Base-by-base conservation (phyloP, 2,797 vertebrate species). In the Netta rufina region DNA sequence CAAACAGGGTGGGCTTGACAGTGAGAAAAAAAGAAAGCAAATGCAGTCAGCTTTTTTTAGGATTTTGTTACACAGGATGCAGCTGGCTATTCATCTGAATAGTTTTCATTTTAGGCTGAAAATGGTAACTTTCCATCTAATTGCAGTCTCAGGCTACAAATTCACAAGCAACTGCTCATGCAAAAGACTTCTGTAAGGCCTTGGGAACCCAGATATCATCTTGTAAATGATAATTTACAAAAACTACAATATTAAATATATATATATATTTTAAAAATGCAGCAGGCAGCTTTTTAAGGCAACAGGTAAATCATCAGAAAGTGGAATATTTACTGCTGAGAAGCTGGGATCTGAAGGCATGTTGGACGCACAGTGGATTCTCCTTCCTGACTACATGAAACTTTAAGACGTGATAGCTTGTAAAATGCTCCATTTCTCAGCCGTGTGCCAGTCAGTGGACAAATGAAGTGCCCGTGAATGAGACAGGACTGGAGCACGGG, bases 41-140 rank as follows among this genome's bases (percentile, higher is more conserved):
- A 74, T 73, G 61, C 53, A 79, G 85, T 89, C 65, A 87, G 60
- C 57, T 80, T 95, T 91, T 86, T 39, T 73, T 66, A 84, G 60
- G 56, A 56, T 90, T 93, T 95, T 87, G 54, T 94, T 96, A 65
- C 62, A 64, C 13, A 58, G 82, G 66, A 90, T 96, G 80, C 92
- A 95, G 76, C 92, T 96, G 77, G 76, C 54, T 82, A 39, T 91
- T 86, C 76, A 84, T 60, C 32, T 80, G 65, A 82, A 28, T 60
- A 54, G 66, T 58, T 93, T 65, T 65, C 62, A 65, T 43, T 65
- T 75, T 76, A 74, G 74, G 28, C 49, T 88, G 57, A 24, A 84
- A 84, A 33, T 75, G 41, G 25, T 43, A 80, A 56, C n/a, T 79
- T 79, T 85, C 45, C 27, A 43, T 92, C 51, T 89, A 87, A 87